Evolutionary conservation across 1,140 invertebrate genomes (phyloP).

Genomic region (Drosophila biarmipes): DNA sequence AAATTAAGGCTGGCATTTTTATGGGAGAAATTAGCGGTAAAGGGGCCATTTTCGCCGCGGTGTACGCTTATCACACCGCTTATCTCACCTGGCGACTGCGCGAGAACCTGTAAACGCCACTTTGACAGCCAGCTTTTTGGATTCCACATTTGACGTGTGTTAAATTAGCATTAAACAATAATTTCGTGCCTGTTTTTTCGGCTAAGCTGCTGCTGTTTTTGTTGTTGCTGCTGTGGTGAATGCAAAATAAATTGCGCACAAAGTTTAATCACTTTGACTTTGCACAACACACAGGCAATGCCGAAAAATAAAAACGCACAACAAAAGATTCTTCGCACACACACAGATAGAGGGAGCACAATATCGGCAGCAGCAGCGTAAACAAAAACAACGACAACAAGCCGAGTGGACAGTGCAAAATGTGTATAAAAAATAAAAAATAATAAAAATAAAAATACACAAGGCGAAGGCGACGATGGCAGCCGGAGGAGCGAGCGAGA

Average conservation of each 20-base stretch:
- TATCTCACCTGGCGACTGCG: slow-evolving; percentile 18
- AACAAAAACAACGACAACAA: slow-evolving; percentile 39
- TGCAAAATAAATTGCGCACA: slow-evolving; percentile 84
- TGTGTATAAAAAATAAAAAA: slow-evolving; percentile 38
- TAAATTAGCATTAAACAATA: slow-evolving; percentile 70
- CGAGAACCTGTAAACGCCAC: slow-evolving; percentile 54
- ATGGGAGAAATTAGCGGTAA: neutral
- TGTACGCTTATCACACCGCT: slow-evolving; percentile 27
- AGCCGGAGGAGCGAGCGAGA: slow-evolving; percentile 19
- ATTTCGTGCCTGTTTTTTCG: slow-evolving; percentile 29
- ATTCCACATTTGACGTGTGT: slow-evolving; percentile 28
- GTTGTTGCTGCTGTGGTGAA: slow-evolving; percentile 52
- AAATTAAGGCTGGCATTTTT: neutral
- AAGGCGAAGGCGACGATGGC: slow-evolving; percentile 37
- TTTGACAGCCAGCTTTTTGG: slow-evolving; percentile 26
- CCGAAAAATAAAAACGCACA: slow-evolving; percentile 75
- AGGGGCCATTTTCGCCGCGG: slow-evolving; percentile 2
- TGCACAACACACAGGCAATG: slow-evolving; percentile 52
- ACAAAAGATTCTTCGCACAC: slow-evolving; percentile 73
- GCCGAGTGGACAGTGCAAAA: slow-evolving; percentile 69
- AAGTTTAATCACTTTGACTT: slow-evolving; percentile 84
- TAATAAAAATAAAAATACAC: slow-evolving; percentile 14
- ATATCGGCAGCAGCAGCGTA: slow-evolving; percentile 20
- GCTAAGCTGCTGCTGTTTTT: slow-evolving; percentile 29
- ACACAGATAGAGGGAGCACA: slow-evolving; percentile 25